phyloP scores from a whole-genome alignment of 2,113 vertebrate species.

The Terrapene triunguis region DNA sequence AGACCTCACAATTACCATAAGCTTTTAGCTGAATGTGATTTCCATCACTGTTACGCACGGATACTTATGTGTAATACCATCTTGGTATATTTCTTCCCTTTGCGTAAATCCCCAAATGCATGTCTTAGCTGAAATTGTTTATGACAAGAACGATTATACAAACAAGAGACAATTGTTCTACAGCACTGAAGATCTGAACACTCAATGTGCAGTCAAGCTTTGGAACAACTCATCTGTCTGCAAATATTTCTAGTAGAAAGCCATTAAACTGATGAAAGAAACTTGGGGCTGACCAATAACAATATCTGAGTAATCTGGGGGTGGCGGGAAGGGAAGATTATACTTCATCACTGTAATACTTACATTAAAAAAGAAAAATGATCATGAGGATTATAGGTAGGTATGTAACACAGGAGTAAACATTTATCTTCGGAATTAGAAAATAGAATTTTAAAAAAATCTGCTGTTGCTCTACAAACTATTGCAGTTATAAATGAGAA shows the following conservation, averaged over 20 bases:
- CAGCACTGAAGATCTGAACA: not conserved
- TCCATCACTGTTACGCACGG: not conserved
- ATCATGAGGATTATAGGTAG: not conserved
- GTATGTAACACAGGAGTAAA: not conserved
- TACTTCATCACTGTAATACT: not conserved
- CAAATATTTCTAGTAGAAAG: constrained; percentile 29
- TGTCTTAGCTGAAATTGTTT: not conserved
- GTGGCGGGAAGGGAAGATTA: not conserved
- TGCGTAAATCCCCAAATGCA: not conserved
- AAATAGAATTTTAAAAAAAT: not conserved
- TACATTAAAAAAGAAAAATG: not conserved
- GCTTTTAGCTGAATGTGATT: not conserved
- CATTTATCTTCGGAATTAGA: not conserved
- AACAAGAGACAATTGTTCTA: constrained; percentile 23
- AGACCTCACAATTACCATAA: not conserved
- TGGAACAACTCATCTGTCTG: constrained; percentile 30
- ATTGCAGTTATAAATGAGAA: not conserved
- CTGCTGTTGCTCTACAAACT: not conserved
- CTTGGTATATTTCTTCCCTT: not conserved
- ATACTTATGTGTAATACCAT: not conserved
- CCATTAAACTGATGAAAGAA: constrained; percentile 21
- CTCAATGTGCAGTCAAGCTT: constrained; percentile 24
- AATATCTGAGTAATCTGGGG: not conserved
- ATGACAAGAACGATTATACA: not conserved
- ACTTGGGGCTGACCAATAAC: not conserved